Conservation (phyloP, 2,797 vertebrate genomes). For the Sylvia borin region DNA sequence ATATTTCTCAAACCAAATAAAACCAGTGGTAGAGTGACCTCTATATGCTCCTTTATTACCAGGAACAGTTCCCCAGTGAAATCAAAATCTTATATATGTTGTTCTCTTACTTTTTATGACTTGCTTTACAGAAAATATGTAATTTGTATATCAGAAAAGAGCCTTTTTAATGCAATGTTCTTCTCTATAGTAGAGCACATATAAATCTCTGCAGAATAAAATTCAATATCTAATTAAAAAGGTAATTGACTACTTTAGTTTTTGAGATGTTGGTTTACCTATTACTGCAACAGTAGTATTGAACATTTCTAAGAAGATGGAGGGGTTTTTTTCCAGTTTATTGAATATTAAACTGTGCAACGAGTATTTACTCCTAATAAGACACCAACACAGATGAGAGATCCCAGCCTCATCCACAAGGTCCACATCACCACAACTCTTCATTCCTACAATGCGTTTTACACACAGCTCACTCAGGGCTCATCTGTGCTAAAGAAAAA, state of each 20-base stretch:
- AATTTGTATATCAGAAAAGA: constrained; percentile 41
- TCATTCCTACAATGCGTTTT: not conserved
- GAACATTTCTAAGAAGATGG: not conserved
- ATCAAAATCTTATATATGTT: constrained; percentile 37
- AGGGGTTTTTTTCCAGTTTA: fast-evolving
- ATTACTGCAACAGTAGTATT: not conserved
- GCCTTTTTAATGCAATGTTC: constrained; percentile 3
- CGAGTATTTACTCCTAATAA: not conserved
- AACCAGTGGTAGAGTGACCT: constrained; percentile 44
- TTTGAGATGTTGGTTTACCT: not conserved
- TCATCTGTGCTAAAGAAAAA: not conserved
- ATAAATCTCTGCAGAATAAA: not conserved
- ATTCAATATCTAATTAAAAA: constrained; percentile 15
- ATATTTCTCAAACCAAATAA: constrained; percentile 64
- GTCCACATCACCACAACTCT: not conserved
- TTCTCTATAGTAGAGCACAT: not conserved
- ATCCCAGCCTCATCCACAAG: not conserved
- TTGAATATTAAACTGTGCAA: not conserved
- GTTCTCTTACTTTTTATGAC: constrained; percentile 50
- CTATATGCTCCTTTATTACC: constrained; percentile 25
- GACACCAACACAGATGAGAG: not conserved
- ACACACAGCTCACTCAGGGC: not conserved
- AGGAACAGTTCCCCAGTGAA: constrained; percentile 40
- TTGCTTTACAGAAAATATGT: constrained; percentile 50
- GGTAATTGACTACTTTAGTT: not conserved